Conservation (phyloP, 2,888 invertebrate genomes). For the Coecobrya sp. region DNA sequence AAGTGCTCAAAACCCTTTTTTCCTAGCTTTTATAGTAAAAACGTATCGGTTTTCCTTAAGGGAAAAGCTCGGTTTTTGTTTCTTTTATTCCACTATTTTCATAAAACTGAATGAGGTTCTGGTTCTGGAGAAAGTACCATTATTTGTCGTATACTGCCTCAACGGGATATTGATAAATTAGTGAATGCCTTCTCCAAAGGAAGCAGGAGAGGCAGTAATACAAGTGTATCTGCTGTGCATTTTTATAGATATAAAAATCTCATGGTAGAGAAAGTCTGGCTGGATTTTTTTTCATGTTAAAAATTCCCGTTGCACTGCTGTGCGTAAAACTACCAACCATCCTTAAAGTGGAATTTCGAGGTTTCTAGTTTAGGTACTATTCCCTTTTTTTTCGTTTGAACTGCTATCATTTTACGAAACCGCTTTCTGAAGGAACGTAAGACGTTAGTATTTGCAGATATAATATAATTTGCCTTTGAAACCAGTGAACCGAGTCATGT, state of each 20-base stretch:
- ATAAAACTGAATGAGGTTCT: background rate
- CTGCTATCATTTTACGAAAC: background rate
- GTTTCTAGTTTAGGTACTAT: too few species aligned
- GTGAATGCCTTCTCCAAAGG: background rate
- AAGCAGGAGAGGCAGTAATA: background rate
- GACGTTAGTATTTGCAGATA: background rate
- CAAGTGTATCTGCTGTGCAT: too few species aligned
- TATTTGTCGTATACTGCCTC: constrained; percentile 13
- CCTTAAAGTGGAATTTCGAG: too few species aligned
- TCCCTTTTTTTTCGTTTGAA: background rate
- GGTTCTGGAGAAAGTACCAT: background rate
- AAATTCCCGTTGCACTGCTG: background rate
- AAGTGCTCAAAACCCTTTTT: background rate
- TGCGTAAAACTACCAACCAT: too few species aligned
- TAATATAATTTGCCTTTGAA: constrained; percentile 16
- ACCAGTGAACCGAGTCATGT: background rate
- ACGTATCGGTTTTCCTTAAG: constrained; percentile 14
- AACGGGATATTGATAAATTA: constrained; percentile 48
- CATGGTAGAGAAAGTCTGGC: background rate
- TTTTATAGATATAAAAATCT: background rate
- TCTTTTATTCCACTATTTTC: background rate
- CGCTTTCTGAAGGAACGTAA: background rate
- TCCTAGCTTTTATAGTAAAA: background rate
- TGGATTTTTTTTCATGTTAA: background rate
- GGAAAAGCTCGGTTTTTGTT: background rate